Evolutionary conservation across 2,888 invertebrate genomes (phyloP).

Genomic region (Baronia brevicornis): DNA sequence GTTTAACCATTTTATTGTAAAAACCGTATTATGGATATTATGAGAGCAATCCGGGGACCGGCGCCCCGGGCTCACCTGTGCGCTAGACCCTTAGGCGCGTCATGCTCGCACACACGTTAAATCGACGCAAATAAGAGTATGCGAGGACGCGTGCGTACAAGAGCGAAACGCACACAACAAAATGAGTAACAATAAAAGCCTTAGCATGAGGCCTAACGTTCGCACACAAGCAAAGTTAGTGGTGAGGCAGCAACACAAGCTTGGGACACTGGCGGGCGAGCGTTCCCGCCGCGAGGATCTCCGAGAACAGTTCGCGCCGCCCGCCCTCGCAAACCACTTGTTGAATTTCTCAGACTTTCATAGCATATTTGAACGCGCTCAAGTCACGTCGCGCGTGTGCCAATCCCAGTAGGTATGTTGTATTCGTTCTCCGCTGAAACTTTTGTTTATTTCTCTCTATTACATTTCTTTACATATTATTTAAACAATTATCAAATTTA

Average conservation of each 20-base stretch:
- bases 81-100: slow-evolving; percentile 61
- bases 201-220: slow-evolving; percentile 22
- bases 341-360: slow-evolving; percentile 57
- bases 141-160: too few relatives aligned
- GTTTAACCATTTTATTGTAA: slow-evolving; percentile 61
- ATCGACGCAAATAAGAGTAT: slow-evolving; percentile 14
- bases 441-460: slow-evolving; percentile 21
- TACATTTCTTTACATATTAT: slow-evolving; percentile 20
- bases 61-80: slow-evolving; percentile 66
- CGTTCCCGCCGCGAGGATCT: slow-evolving; percentile 63
- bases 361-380: slow-evolving; percentile 38
- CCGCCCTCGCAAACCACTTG: slow-evolving; percentile 63
- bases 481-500: slow-evolving; percentile 17
- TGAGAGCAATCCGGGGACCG: slow-evolving; percentile 39
- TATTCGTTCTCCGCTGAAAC: slow-evolving; percentile 26
- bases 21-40: slow-evolving; percentile 56
- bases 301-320: slow-evolving; percentile 43
- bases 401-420: slow-evolving; percentile 23
- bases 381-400: slow-evolving; percentile 46
- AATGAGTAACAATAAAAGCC: slow-evolving; percentile 28
- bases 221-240: slow-evolving; percentile 22
- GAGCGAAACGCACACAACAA: slow-evolving; percentile 18
- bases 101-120: slow-evolving; percentile 38
- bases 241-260: slow-evolving; percentile 31
- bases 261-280: slow-evolving; percentile 65